Evolutionary conservation across 2,113 vertebrate genomes (phyloP), one percentile per base, ranked within the genome.

Genomic region (Chloropsis cyanopogon): DNA sequence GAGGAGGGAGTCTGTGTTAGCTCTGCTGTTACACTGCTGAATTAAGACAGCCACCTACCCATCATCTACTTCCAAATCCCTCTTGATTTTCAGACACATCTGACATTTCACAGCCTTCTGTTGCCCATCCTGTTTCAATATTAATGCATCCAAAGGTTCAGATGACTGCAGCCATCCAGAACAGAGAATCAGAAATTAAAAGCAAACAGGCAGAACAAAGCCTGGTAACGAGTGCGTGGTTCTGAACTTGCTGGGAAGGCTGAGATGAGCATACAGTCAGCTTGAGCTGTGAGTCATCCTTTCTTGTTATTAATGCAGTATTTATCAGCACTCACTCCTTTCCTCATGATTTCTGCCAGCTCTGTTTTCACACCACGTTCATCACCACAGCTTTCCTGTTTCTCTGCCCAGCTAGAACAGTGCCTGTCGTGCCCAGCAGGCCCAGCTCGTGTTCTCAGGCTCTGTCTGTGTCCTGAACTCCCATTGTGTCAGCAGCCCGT

Each of bases 1-100:
- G 65, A 80, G 91, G 56, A 79, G 47, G 68, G 69, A 89, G 80
- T 60, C 14, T 16, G 44, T 49, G 65, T 56, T 64, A 47, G 33
- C 72, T 68, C 60, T 64, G 76, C 88, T 50, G 35, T 35, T 92
- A 42, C 10, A 56, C 54, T 20, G 72, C 83, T 82, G 94, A 93
- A 86, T 77, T 61, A 81, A 92, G 88, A 94, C 52, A 84, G 78
- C 49, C 88, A 92, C 86, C 81, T 88, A 82, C 78, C 91, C 80
- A 75, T 86, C 86, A 78, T 49, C 77, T 41, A 12, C 69, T 82
- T 76, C 54, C 81, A 84, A 92, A 84, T 54, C 41, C 64, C 64
- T 84, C 80, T 22, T 81, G 88, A 86, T 82, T 92, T 86, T 65
- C 84, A 75, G 64, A 52, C 77, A 68, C 33, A 53, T 88, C 77